These are phyloP conservation scores for Melipona quadrifasciata DNA, from an alignment of 1,140 invertebrate genomes.

Conservation along the genomic window DNA sequence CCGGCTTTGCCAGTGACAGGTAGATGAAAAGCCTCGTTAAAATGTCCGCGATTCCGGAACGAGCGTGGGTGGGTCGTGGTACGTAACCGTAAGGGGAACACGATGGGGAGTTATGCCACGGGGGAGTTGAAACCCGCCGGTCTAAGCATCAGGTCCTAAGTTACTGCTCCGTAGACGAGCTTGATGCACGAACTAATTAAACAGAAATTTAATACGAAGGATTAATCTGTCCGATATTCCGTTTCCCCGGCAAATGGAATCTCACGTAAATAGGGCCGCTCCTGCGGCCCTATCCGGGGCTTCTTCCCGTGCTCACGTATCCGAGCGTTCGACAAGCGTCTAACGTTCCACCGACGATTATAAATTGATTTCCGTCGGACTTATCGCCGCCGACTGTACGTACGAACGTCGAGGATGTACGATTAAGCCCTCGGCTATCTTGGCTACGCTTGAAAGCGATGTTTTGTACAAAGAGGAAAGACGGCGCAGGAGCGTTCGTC, in stretches of 20 bases:
- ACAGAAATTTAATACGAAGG: slow-evolving; percentile 62
- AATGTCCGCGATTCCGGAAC: slow-evolving; percentile 43
- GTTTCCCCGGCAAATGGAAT: not conserved
- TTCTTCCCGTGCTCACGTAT: not conserved
- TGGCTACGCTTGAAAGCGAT: no score
- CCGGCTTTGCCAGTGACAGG: slow-evolving; percentile 55
- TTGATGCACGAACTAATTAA: slow-evolving; percentile 61
- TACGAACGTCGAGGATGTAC: no score
- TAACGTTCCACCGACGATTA: not conserved
- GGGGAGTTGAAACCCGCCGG: slow-evolving; percentile 24
- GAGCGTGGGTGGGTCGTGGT: not conserved
- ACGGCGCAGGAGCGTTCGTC: no score
- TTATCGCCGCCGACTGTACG: not conserved
- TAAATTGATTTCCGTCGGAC: not conserved
- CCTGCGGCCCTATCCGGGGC: not conserved
- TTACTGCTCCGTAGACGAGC: slow-evolving; percentile 45
- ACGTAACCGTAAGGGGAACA: not conserved
- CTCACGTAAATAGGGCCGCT: not conserved
- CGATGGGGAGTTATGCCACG: slow-evolving; percentile 12
- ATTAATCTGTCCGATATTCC: slow-evolving; percentile 56
- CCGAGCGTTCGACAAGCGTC: not conserved
- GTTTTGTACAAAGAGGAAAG: no score
- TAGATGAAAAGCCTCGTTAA: slow-evolving; percentile 66
- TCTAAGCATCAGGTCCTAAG: slow-evolving; percentile 49
- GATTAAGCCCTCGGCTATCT: no score